Base-by-base conservation (phyloP, 2,888 invertebrate species). In the Agrochola lota region DNA sequence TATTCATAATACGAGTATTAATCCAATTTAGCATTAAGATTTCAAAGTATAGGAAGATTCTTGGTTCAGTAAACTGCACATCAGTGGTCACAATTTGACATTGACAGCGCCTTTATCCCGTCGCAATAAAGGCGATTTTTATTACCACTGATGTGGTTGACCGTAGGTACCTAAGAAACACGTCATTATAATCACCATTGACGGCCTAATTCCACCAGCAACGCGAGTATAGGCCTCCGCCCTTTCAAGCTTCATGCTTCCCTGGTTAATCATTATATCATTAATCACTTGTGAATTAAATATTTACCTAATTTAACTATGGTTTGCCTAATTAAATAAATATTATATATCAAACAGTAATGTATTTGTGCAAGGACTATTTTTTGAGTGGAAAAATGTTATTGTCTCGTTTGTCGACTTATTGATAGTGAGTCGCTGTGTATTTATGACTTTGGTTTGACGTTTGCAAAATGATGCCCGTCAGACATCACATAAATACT, bases 321-420 rank as follows among this genome's bases (percentile, higher is more conserved):
- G 23, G 11, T 55, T 43, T 62, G 43, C 66, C 1, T 30, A 40
- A 77, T 49, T 67, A 30, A 78, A 67, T 26, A 67, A 49, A 78
- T 68, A 78, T 78, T 78, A 11, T 77, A 35, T 59, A 30, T 5
- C 20, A 68, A 78, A 57, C 67, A 76, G 40, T 26, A n/a, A 43
- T 26, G 2, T 77, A n/a, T 77, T 59, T 77, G 57, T 12, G 11
- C 11, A 30, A 30, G 20, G 59, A 67, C 68, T 68, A 78, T n/a
- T 40, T 67, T 78, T 60, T 43, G 49, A n/a, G 30, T 15, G 30
- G n/a, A 59, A 77, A 59, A 66, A 78, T 78, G 52, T 40, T 43
- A 59, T 52, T 68, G 78, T 77, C 59, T 59, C 67, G 5, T 62
- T 43, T 67, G 57, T n/a, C 46, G 12, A 77, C n/a, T 23, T 40